phyloP scores from a whole-genome alignment of 2,113 vertebrate species.

The Halichoeres trimaculatus region DNA sequence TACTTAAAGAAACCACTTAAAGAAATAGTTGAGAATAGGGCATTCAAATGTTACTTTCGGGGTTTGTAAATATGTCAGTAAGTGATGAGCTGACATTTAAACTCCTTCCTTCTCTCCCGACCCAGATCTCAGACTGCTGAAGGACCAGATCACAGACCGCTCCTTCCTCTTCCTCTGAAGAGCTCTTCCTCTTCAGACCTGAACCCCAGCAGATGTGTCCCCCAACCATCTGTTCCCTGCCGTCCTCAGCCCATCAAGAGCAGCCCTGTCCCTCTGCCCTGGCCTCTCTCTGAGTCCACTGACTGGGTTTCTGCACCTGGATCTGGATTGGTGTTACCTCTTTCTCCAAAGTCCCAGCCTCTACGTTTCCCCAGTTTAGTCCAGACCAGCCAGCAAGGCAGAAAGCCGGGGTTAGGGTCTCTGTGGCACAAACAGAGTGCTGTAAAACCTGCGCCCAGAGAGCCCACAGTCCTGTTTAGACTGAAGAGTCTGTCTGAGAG shows the following conservation, averaged over 20 bases:
- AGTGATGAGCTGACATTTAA: no score
- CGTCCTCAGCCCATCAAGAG: constrained; percentile 77
- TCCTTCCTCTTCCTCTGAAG: constrained; percentile 50
- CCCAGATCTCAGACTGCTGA: constrained; percentile 69
- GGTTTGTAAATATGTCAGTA: no score
- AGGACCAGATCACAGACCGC: constrained; percentile 33
- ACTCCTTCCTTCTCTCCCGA: constrained; percentile 6
- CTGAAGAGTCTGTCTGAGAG: constrained; percentile 42
- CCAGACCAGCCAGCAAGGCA: constrained; percentile 30
- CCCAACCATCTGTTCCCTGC: constrained; percentile 71
- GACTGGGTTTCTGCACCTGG: constrained; percentile 67
- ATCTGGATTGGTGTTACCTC: constrained; percentile 17
- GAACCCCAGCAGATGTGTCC: constrained; percentile 50
- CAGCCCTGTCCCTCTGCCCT: constrained; percentile 52
- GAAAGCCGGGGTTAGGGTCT: constrained; percentile 21
- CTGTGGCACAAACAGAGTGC: constrained; percentile 38
- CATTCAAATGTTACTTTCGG: no score
- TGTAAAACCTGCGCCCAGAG: constrained; percentile 11
- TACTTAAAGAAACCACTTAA: no score
- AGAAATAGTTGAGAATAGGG: no score
- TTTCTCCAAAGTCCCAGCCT: constrained; percentile 42
- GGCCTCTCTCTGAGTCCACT: constrained; percentile 67
- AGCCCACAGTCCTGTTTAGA: constrained; percentile 62
- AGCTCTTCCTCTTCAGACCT: constrained; percentile 49
- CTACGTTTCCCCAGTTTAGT: constrained; percentile 56